Evolutionary conservation across 2,113 vertebrate species (phyloP), one percentile per base, ranked within the genome.

Genomic region (Speoplatyrhinus poulsoni): DNA sequence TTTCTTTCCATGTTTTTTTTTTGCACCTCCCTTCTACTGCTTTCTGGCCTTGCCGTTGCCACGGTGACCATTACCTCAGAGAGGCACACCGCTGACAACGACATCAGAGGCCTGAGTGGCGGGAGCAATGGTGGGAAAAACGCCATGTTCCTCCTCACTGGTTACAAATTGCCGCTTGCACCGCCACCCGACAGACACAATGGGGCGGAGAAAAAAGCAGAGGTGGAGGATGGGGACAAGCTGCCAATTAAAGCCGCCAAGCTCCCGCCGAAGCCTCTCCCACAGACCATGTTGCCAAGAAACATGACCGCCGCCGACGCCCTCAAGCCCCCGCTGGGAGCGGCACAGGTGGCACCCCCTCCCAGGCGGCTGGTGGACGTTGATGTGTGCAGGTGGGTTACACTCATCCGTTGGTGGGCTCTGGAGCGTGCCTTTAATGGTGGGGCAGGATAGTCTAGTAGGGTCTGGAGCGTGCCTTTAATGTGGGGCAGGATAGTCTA

Each of bases 371-470:
- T 92, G 71, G 93, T 94, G 50, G 93, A 93, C 0, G 89, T 94
- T 32, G 96, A 97, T 49, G 87, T 93, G 61, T 97, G 96, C 90
- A 93, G 80, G 89, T 91, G 80, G 0, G 56, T n/a, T 15, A 17
- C 19, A n/a, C 9, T n/a, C 15, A 0, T 52, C 11, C 3, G 53
- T 15, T 7, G 13, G 53, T 54, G 53, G 13, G 53, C 7, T 7
- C 16, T 13, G 4, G 12, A 19, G 55, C 26, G 16, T 57, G 55
- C 5, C 36, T 41, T 41, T 41, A 41, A 41, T 41, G 36, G 36
- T 41, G 36, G 36, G 4, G 53, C 8, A 16, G 15, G 53, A n/a
- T 2, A 11, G 36, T 41, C 36, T 41, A 41, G 36, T 41, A 8
- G 36, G 36, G 36, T 41, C 36, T 41, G 36, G 36, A 41, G 36